Conservation (phyloP, 2,888 invertebrate genomes). For the Graphium colonna region DNA sequence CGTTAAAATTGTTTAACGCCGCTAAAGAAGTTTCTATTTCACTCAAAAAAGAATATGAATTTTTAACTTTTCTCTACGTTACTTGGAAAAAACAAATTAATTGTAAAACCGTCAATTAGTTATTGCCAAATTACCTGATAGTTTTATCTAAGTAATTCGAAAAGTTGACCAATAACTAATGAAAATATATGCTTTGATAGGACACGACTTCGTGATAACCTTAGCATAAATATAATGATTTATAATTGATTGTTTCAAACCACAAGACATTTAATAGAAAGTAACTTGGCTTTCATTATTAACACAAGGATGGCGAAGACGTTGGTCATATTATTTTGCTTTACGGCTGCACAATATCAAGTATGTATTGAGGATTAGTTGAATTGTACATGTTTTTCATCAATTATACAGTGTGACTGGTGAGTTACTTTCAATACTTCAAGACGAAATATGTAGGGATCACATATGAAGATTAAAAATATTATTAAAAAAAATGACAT, state of each 20-base stretch:
- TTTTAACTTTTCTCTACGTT: too few species aligned
- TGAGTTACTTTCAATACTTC: too few species aligned
- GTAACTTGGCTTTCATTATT: background rate
- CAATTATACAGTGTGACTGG: background rate
- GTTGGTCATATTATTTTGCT: background rate
- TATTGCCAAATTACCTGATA: conserved; percentile 13
- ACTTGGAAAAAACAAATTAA: too few species aligned
- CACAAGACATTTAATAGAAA: background rate
- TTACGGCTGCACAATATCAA: conserved; percentile 4
- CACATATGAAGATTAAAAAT: too few species aligned
- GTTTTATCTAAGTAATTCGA: conserved; percentile 5
- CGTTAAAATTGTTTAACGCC: too few species aligned
- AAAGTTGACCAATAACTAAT: background rate
- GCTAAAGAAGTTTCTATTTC: too few species aligned
- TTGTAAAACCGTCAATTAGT: too few species aligned
- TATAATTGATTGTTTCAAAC: background rate
- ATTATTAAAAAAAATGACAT: too few species aligned
- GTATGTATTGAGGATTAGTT: too few species aligned
- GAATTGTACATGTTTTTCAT: background rate
- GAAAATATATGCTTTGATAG: conserved; percentile 6
- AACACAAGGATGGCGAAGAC: conserved; percentile 1
- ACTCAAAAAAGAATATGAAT: too few species aligned
- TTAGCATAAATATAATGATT: conserved; percentile 6
- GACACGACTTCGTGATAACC: conserved; percentile 19
- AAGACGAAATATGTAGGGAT: background rate